phyloP scores from a whole-genome alignment of 2,797 vertebrate species.

The Mycteria americana region DNA sequence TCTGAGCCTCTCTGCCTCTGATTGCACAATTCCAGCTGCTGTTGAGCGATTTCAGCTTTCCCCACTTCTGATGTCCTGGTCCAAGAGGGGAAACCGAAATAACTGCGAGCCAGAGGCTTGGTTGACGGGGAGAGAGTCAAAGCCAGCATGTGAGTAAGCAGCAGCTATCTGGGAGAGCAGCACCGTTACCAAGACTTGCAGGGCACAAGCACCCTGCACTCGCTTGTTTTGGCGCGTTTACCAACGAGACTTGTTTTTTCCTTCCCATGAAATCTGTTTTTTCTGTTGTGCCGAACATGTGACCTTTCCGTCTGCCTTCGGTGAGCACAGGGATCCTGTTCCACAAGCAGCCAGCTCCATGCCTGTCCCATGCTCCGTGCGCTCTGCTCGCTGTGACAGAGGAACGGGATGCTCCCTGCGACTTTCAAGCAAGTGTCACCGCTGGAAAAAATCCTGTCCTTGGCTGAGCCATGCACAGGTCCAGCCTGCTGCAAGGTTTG shows the following conservation, averaged over 20 bases:
- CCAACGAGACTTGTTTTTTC: not conserved
- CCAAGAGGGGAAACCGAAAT: not conserved
- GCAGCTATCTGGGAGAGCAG: not conserved
- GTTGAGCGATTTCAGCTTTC: not conserved
- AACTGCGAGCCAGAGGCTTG: accelerated
- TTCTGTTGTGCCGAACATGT: not conserved
- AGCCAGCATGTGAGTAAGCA: accelerated
- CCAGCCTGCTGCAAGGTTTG: not conserved
- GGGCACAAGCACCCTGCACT: not conserved
- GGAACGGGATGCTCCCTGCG: not conserved
- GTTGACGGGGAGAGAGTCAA: accelerated
- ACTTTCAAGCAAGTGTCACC: not conserved
- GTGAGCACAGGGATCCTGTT: not conserved
- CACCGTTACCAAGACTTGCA: not conserved
- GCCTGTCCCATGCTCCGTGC: accelerated
- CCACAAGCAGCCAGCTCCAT: not conserved
- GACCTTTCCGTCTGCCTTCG: not conserved
- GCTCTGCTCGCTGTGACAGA: accelerated
- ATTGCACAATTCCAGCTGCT: not conserved
- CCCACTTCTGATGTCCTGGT: not conserved
- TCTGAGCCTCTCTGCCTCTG: not conserved
- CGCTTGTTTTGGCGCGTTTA: not conserved
- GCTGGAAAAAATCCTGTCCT: not conserved
- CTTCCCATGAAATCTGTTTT: not conserved
- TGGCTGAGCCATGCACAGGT: accelerated